Conservation (phyloP, 2,113 vertebrate species). For the Puma concolor region DNA sequence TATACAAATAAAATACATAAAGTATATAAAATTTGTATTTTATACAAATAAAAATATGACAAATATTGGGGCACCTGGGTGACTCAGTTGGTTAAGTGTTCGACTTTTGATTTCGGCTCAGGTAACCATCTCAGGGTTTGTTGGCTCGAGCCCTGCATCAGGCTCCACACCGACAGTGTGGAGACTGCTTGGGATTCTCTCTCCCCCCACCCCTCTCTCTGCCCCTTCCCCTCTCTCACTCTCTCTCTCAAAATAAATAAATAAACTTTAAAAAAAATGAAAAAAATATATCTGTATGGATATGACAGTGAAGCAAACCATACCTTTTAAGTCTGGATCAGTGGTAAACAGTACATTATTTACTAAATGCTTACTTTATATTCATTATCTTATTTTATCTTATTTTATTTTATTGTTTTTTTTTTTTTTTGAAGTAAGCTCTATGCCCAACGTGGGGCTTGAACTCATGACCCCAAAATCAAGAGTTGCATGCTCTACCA, state of each 20-base stretch:
- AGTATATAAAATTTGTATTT: too few species aligned
- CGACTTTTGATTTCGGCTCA: too few species aligned
- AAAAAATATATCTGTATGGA: background rate
- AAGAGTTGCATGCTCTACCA: background rate
- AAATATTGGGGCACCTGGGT: background rate
- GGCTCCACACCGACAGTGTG: too few species aligned
- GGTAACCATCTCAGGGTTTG: too few species aligned
- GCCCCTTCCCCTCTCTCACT: too few species aligned
- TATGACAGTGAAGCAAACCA: background rate
- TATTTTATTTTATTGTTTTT: background rate
- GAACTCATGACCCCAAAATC: background rate
- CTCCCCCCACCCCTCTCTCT: too few species aligned
- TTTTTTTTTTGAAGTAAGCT: background rate
- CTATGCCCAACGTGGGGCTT: background rate
- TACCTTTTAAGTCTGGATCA: background rate
- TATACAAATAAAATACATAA: too few species aligned
- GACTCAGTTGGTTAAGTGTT: too few species aligned
- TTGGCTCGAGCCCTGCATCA: too few species aligned
- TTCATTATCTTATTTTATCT: slow-evolving; percentile 11
- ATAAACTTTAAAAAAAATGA: background rate
- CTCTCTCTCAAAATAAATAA: too few species aligned
- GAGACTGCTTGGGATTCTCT: too few species aligned
- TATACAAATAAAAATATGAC: background rate
- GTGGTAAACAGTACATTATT: background rate
- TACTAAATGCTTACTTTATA: background rate